Percentiles rank a stretch among this genome's conserved stretches.
These are phyloP conservation scores for Timandra comae DNA, from an alignment of 2,888 invertebrate genomes.

Conservation along the genomic window DNA sequence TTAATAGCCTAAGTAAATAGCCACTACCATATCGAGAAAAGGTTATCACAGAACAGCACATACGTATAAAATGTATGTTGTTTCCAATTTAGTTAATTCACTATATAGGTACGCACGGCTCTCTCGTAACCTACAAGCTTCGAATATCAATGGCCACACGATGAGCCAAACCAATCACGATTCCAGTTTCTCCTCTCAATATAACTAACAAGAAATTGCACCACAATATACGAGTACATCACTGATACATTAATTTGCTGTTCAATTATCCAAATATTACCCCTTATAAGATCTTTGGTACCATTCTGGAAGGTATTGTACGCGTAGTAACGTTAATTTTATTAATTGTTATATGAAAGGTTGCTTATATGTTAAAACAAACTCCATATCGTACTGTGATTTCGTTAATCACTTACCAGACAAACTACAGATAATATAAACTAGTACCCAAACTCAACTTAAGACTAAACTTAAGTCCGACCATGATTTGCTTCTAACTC, in stretches of 20 bases:
- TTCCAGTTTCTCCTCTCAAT: constrained; percentile 12
- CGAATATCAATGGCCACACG: constrained; percentile 19
- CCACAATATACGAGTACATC: background rate
- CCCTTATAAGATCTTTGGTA: constrained; percentile 27
- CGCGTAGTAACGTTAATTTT: constrained; percentile 41
- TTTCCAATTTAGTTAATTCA: constrained; percentile 1
- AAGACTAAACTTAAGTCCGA: too few relatives aligned
- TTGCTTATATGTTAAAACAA: too few relatives aligned
- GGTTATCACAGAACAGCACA: too few relatives aligned
- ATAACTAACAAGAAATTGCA: constrained; percentile 14
- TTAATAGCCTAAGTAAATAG: too few relatives aligned
- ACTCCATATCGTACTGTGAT: too few relatives aligned
- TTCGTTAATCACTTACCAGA: too few relatives aligned
- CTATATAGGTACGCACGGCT: constrained; percentile 1
- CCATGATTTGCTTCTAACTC: too few relatives aligned
- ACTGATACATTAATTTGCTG: constrained; percentile 17
- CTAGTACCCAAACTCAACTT: too few relatives aligned
- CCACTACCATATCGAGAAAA: too few relatives aligned
- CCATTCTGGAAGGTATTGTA: constrained; percentile 46
- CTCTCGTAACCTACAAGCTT: constrained; percentile 14
- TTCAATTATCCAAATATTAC: constrained; percentile 37
- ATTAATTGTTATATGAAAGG: constrained; percentile 57
- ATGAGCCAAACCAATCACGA: constrained; percentile 2
- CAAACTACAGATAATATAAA: too few relatives aligned
- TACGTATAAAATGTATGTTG: too few relatives aligned